Conservation (phyloP, 1,140 invertebrate genomes). For the Eufriesea mexicana region DNA sequence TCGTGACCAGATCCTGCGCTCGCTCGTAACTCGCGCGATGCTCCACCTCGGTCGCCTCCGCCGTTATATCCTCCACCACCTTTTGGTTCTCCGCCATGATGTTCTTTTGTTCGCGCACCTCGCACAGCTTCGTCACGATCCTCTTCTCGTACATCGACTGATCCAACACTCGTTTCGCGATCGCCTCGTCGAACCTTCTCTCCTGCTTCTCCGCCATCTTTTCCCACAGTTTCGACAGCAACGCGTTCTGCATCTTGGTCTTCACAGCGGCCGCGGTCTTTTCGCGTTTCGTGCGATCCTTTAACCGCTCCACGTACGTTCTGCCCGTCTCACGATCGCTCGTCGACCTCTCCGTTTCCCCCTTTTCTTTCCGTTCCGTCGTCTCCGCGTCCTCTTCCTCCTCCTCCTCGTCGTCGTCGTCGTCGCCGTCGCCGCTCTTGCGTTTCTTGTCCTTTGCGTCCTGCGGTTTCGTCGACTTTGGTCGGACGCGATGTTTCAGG, state of each 20-base stretch:
- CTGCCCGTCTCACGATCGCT: conserved; percentile 55
- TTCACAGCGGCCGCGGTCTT: conserved; percentile 60
- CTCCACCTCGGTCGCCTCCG: conserved; percentile 80
- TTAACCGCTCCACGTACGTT: conserved; percentile 70
- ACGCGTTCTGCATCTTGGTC: conserved; percentile 69
- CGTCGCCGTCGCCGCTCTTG: background rate
- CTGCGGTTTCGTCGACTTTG: background rate
- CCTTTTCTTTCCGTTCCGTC: no score
- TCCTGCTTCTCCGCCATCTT: conserved; percentile 79
- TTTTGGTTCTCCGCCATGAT: conserved; percentile 82
- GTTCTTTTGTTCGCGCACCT: conserved; percentile 83
- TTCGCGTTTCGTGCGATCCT: conserved; percentile 63
- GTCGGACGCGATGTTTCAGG: background rate
- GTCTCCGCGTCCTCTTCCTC: background rate
- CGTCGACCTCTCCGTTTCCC: no score
- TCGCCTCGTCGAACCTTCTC: conserved; percentile 78
- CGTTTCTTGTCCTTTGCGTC: background rate
- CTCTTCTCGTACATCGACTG: conserved; percentile 86
- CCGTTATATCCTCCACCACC: conserved; percentile 79
- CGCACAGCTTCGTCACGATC: conserved; percentile 84
- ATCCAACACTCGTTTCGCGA: conserved; percentile 83
- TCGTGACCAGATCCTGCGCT: conserved; percentile 78
- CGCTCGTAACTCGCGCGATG: conserved; percentile 79
- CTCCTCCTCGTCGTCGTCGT: background rate
- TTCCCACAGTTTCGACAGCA: conserved; percentile 77